These are phyloP conservation scores for Saccopteryx bilineata DNA, from an alignment of 2,113 vertebrate genomes.

Conservation along the genomic window DNA sequence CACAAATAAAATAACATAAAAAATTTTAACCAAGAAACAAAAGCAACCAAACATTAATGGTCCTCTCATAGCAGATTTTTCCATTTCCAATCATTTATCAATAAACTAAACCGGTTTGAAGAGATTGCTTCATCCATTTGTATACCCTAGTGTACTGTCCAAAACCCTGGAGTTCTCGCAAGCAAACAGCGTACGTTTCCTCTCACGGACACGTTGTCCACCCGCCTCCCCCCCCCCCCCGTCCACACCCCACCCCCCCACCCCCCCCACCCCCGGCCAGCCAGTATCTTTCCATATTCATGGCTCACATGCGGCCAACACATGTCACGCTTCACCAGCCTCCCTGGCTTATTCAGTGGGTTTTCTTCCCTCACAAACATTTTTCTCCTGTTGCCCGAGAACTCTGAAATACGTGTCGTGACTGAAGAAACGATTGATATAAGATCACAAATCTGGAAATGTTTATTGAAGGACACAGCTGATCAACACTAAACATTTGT, in stretches of 20 bases:
- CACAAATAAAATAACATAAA: too few species aligned
- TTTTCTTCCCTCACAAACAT: conserved; percentile 66
- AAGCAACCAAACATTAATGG: background rate
- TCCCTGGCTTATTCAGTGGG: conserved; percentile 63
- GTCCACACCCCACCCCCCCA: background rate
- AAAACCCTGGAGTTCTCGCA: conserved; percentile 29
- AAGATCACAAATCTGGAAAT: conserved; percentile 31
- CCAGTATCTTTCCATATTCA: conserved; percentile 69
- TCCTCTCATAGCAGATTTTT: background rate
- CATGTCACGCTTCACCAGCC: conserved; percentile 72
- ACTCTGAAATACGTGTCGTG: conserved; percentile 60
- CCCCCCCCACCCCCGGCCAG: background rate
- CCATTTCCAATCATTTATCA: background rate
- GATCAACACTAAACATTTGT: conserved; percentile 21
- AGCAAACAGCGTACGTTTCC: conserved; percentile 25
- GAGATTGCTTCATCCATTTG: conserved; percentile 31
- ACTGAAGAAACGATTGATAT: conserved; percentile 48
- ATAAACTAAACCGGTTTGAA: conserved; percentile 38
- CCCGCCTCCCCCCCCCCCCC: background rate
- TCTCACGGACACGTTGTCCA: conserved; percentile 47
- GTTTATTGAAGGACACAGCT: conserved; percentile 24
- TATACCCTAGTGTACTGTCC: background rate
- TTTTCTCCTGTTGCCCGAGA: conserved; percentile 61
- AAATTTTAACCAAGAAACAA: background rate
- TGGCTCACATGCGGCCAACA: conserved; percentile 29